phyloP scores from a whole-genome alignment of 2,888 invertebrate genomes.

The Hirtodrosophila alboralis region DNA sequence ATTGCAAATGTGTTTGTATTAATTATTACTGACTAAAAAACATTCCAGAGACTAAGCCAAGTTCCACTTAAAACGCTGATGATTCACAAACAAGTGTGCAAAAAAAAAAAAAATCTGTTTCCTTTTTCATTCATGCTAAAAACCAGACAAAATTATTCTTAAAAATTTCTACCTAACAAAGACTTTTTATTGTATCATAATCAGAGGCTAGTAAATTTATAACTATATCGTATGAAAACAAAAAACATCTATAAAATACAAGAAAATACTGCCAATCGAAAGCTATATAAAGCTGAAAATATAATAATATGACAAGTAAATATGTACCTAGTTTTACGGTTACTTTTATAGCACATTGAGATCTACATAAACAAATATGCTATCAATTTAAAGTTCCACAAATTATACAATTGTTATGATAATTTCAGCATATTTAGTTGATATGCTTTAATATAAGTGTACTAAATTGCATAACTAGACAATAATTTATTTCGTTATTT shows the following conservation, averaged over 20 bases:
- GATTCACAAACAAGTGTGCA: constrained; percentile 45
- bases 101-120: constrained; percentile 5
- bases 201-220: background rate
- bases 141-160: constrained; percentile 3
- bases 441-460: background rate
- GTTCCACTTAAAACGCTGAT: constrained; percentile 38
- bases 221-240: background rate
- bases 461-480: constrained; percentile 19
- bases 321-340: too few relatives aligned
- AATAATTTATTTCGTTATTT: background rate
- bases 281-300: too few relatives aligned
- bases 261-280: too few relatives aligned
- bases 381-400: constrained; percentile 25
- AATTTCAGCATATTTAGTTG: constrained; percentile 13
- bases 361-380: too few relatives aligned
- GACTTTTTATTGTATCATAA: background rate
- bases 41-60: constrained; percentile 24
- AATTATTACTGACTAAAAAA: constrained; percentile 52
- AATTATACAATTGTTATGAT: constrained; percentile 14
- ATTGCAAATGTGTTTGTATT: constrained; percentile 42
- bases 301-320: too few relatives aligned
- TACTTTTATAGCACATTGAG: too few relatives aligned
- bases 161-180: background rate
- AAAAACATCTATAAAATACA: background rate
- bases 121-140: constrained; percentile 16